Evolutionary conservation across 1,140 invertebrate species (phyloP).

Genomic region (Atopsyche davidsoni): DNA sequence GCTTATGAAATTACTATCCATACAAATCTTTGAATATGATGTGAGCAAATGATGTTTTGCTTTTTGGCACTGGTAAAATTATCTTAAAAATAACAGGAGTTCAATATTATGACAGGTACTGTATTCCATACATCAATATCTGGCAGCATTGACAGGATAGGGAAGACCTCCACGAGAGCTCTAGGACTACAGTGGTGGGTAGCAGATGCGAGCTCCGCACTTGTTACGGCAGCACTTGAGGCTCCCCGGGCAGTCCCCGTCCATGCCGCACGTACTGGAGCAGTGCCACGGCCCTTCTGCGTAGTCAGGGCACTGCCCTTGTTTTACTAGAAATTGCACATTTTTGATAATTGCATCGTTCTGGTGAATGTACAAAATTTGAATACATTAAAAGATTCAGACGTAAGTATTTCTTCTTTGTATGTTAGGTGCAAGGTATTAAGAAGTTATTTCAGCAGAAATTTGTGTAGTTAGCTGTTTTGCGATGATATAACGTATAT

Average conservation of each 20-base stretch:
- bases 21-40: neutral
- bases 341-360: neutral
- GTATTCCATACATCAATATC: neutral
- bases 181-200: constrained; percentile 33
- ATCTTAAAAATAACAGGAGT: neutral
- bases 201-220: constrained; percentile 46
- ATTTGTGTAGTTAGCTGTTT: no score
- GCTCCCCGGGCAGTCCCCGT: constrained; percentile 42
- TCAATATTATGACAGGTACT: neutral
- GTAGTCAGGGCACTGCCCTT: constrained; percentile 40
- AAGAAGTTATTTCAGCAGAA: no score
- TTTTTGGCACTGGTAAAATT: neutral
- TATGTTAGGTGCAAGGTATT: no score
- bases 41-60: constrained; percentile 1
- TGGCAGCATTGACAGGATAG: no score
- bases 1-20: no score
- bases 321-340: constrained; percentile 35
- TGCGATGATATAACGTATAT: no score
- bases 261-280: constrained; percentile 43
- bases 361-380: no score
- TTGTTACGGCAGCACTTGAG: constrained; percentile 49
- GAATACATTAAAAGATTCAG: no score
- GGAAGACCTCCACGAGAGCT: no score
- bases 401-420: no score
- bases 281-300: constrained; percentile 49